phyloP scores from a whole-genome alignment of 2,797 vertebrate genomes.

The Cossypha polioptera region DNA sequence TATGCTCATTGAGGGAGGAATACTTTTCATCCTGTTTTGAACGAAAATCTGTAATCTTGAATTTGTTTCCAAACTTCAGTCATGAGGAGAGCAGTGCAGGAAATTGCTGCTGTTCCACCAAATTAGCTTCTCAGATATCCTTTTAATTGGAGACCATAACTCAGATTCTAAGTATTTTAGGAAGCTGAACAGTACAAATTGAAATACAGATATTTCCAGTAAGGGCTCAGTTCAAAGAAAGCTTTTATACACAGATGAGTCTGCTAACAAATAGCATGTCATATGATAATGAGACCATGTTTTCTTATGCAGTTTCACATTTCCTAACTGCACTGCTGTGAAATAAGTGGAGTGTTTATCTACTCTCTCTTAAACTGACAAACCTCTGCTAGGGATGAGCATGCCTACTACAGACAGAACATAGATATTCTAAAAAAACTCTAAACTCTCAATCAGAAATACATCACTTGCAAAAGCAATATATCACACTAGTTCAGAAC shows the following conservation, averaged over 20 bases:
- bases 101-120: constrained; percentile 75
- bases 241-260: constrained; percentile 66
- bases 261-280: constrained; percentile 73
- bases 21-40: constrained; percentile 65
- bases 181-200: constrained; percentile 75
- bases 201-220: constrained; percentile 75
- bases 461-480: constrained; percentile 55
- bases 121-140: constrained; percentile 79
- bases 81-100: constrained; percentile 68
- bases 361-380: constrained; percentile 45
- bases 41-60: constrained; percentile 70
- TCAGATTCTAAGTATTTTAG: constrained; percentile 75
- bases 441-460: constrained; percentile 45
- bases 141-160: constrained; percentile 79
- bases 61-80: constrained; percentile 77
- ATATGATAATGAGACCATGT: constrained; percentile 73
- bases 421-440: constrained; percentile 26
- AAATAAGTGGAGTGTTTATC: constrained; percentile 72
- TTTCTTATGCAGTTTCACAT: constrained; percentile 70
- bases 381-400: constrained; percentile 39
- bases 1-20: constrained; percentile 66
- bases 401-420: constrained; percentile 60
- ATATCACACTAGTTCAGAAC: constrained; percentile 64
- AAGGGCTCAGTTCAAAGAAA: constrained; percentile 66
- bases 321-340: constrained; percentile 71